Conservation (phyloP, 2,113 vertebrate species). For the Erythrolamprus reginae region DNA sequence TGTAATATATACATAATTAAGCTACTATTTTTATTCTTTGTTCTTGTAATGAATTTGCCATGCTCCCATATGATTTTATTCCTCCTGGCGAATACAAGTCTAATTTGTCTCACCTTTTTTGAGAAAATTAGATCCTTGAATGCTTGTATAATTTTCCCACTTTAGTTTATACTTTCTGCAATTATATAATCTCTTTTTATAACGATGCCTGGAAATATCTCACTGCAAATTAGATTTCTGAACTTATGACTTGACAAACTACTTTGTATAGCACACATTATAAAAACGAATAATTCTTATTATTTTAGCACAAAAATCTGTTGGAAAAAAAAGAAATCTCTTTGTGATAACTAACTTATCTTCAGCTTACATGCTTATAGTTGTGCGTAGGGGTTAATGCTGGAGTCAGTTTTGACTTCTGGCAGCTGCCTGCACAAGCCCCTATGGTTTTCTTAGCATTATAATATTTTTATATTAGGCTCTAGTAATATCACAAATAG, state of each 20-base stretch:
- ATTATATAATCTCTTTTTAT: not conserved
- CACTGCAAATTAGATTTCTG: conserved; percentile 14
- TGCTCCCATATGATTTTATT: not conserved
- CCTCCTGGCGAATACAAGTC: not conserved
- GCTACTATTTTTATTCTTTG: not conserved
- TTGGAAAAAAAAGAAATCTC: not conserved
- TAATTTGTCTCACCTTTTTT: conserved; percentile 24
- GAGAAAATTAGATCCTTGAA: not conserved
- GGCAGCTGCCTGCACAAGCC: not conserved
- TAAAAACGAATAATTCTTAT: conserved; percentile 10
- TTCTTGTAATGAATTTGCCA: not conserved
- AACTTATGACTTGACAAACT: not conserved
- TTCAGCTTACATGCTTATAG: not conserved
- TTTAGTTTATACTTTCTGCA: conserved; percentile 7
- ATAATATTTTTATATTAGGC: not conserved
- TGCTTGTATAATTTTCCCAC: not conserved
- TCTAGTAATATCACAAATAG: not conserved
- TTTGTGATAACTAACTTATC: not conserved
- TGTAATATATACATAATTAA: not conserved
- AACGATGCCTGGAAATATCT: not conserved
- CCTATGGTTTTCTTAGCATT: not conserved
- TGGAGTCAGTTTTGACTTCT: not conserved
- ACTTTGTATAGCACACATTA: not conserved
- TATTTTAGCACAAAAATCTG: not conserved
- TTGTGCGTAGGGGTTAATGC: not conserved